A percentile compares a stretch with the other conserved stretches of the same genome.
Conservation (phyloP, 2,797 vertebrate species). For the Falco rusticolus region DNA sequence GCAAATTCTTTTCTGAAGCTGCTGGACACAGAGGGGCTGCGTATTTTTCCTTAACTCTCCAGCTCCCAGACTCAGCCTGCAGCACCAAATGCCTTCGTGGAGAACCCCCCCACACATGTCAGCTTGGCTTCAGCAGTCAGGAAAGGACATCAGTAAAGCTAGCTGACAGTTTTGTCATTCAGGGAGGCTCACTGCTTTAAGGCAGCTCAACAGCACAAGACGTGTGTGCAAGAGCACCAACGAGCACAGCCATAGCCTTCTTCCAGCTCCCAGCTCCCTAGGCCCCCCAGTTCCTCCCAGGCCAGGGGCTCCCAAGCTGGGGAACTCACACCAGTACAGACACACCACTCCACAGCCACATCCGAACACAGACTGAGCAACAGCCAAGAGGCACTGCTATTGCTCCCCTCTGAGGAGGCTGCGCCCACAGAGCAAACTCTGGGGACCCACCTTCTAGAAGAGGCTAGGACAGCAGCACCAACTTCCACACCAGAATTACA, state of each 20-base stretch:
- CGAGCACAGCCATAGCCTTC: accelerated
- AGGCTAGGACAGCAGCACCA: background rate
- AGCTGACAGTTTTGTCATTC: background rate
- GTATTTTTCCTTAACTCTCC: background rate
- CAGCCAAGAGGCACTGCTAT: background rate
- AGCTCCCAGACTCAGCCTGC: background rate
- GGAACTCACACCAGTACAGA: background rate
- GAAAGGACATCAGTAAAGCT: background rate
- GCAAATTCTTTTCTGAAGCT: background rate
- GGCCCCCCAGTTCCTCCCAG: accelerated
- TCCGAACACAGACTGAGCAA: accelerated
- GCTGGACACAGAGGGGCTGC: background rate
- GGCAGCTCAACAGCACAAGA: background rate
- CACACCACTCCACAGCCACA: background rate
- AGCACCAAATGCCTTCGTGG: background rate
- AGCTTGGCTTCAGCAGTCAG: background rate
- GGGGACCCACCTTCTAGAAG: background rate
- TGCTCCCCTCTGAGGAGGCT: background rate
- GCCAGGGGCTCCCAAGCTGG: background rate
- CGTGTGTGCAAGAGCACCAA: accelerated
- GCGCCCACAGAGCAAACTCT: background rate
- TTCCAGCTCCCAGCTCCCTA: background rate
- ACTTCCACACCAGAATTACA: accelerated
- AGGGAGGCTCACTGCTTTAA: background rate
- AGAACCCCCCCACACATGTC: background rate